These are phyloP conservation scores for Leiothrix lutea DNA, from an alignment of 2,113 vertebrate genomes.

Conservation along the genomic window DNA sequence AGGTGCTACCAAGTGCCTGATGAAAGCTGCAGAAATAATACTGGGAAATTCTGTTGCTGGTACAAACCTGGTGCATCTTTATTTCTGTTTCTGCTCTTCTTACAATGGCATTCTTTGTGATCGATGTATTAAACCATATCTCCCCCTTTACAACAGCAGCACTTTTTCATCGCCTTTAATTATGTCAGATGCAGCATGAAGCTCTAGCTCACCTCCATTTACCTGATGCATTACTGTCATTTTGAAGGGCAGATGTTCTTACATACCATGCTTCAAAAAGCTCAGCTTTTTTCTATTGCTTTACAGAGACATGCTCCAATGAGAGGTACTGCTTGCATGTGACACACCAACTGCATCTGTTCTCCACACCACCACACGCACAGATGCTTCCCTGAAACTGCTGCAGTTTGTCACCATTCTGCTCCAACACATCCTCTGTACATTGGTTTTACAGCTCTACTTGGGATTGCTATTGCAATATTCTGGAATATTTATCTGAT, in stretches of 20 bases:
- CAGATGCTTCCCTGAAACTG: slow-evolving; percentile 17
- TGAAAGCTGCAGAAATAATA: slow-evolving; percentile 18
- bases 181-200: slow-evolving; percentile 27
- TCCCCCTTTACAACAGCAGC: neutral
- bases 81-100: neutral
- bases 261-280: slow-evolving; percentile 32
- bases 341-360: neutral
- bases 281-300: neutral
- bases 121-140: neutral
- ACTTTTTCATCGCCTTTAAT: slow-evolving; percentile 45
- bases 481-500: neutral
- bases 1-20: neutral
- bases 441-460: slow-evolving; percentile 18
- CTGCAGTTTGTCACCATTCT: slow-evolving; percentile 28
- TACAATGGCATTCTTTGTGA: neutral
- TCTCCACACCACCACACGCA: neutral
- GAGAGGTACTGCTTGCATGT: neutral
- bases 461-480: slow-evolving; percentile 7
- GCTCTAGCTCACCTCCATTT: slow-evolving; percentile 50
- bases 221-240: slow-evolving; percentile 55
- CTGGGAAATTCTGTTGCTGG: neutral
- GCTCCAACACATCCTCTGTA: neutral
- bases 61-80: neutral
- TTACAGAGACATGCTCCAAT: neutral
- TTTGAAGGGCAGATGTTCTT: slow-evolving; percentile 60